Evolutionary conservation across 1,140 invertebrate genomes (phyloP), one percentile per base, ranked within the genome.

Genomic region (Parapsyche elsis): DNA sequence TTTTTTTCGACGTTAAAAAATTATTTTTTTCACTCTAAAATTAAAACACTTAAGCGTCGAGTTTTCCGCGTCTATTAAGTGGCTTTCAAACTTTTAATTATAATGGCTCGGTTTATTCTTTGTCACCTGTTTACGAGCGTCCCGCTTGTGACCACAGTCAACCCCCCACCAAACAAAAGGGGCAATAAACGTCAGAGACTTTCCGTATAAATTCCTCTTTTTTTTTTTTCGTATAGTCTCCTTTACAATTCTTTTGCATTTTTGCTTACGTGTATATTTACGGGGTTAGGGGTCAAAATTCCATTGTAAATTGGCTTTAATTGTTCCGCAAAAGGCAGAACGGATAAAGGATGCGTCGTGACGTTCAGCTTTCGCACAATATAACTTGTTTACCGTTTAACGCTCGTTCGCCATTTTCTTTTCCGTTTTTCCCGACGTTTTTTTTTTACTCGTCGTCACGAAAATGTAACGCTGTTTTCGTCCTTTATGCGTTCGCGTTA

Each of bases 21-120:
- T 38, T 38, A 4, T 38, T 38, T 38, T 38, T 38, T 38, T 7
- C 30, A 38, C 30, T 38, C 30, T n/a, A 38, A 38, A 38, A 38
- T 38, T 38, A 38, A 38, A 38, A 38, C 30, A 38, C 30, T 38
- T 38, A 38, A 38, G 7, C 30, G 30, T 38, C 30, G 30, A 38
- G 30, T 38, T 38, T 53, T 53, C 49, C 12, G 12, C 49, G 10
- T 16, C 49, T 53, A 53, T 53, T 53, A 53, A 53, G 49, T 53
- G 49, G 49, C 49, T 53, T 53, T 53, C 49, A 53, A 78, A 71
- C 26, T 81, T 64, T 75, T 79, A 81, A 81, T 81, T 81, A 76
- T 46, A 73, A 79, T 59, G n/a, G 24, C 61, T 76, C 59, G 61
- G 73, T 81, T 71, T 81, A 81, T 81, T 79, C 38, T 61, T 81